These are phyloP conservation scores for Hafferia zeledoni DNA, from an alignment of 2,797 vertebrate genomes.

Conservation along the genomic window DNA sequence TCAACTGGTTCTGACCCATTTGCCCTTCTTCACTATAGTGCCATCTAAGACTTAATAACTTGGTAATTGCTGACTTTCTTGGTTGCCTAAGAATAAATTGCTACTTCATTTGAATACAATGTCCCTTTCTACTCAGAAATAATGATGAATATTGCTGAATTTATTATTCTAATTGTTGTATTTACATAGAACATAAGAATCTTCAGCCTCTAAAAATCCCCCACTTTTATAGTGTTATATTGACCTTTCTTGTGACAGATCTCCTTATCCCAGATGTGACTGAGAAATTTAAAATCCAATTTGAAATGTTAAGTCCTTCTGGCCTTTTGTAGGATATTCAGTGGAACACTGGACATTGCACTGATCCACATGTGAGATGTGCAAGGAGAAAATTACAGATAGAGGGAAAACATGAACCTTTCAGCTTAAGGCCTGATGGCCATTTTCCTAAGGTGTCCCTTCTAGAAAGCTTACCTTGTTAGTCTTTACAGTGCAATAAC, in stretches of 20 bases:
- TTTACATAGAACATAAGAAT: background rate
- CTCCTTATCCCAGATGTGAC: background rate
- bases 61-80: background rate
- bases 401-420: background rate
- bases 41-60: background rate
- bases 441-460: background rate
- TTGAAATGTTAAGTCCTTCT: background rate
- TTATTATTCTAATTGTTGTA: background rate
- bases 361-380: background rate
- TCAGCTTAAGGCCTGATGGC: background rate
- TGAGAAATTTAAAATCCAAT: background rate
- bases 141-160: background rate
- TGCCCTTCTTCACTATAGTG: background rate
- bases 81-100: conserved; percentile 3
- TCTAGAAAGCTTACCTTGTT: background rate
- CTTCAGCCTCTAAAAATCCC: background rate
- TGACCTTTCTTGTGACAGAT: background rate
- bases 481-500: background rate
- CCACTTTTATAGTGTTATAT: background rate
- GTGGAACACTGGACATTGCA: fast-evolving
- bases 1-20: background rate
- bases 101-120: background rate
- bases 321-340: background rate
- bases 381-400: background rate
- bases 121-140: background rate